These are phyloP conservation scores for Pseudococcus longispinus DNA, from an alignment of 2,888 invertebrate species.

Conservation along the genomic window DNA sequence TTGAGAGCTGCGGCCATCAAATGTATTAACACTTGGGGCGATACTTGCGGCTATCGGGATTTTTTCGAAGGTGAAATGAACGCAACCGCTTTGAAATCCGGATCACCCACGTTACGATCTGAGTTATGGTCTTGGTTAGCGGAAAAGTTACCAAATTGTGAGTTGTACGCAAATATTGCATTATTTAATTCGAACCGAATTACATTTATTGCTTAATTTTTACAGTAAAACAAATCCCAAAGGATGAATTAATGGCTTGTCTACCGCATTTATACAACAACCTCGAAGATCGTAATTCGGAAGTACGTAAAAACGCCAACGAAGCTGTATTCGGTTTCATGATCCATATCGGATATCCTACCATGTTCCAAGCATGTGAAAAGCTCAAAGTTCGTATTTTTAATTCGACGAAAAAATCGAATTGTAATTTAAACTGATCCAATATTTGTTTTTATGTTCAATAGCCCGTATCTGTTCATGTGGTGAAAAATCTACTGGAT, in stretches of 20 bases:
- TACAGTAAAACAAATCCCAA: conserved; percentile 75
- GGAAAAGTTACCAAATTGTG: conserved; percentile 78
- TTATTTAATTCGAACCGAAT: neutral
- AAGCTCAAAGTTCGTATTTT: conserved; percentile 73
- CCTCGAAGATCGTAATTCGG: conserved; percentile 88
- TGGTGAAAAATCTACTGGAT: conserved; percentile 60
- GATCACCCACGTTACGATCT: conserved; percentile 81
- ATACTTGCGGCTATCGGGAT: conserved; percentile 79
- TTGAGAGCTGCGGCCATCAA: conserved; percentile 80
- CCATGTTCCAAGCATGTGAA: conserved; percentile 77
- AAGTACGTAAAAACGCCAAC: conserved; percentile 87
- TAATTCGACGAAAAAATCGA: neutral
- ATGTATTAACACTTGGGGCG: conserved; percentile 86
- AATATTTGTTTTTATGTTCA: conserved; percentile 30
- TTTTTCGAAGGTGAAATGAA: conserved; percentile 90
- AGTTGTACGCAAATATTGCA: conserved; percentile 58
- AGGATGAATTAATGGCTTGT: conserved; percentile 81
- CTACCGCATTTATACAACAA: conserved; percentile 80
- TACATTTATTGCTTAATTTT: neutral
- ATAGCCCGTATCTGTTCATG: conserved; percentile 58
- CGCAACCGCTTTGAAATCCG: conserved; percentile 82
- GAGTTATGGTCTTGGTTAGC: conserved; percentile 88
- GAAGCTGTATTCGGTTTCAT: conserved; percentile 91
- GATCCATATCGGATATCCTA: conserved; percentile 87
- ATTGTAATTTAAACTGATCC: neutral